Evolutionary conservation across 1,140 invertebrate species (phyloP).

Genomic region (Drosophila pseudoananassae): DNA sequence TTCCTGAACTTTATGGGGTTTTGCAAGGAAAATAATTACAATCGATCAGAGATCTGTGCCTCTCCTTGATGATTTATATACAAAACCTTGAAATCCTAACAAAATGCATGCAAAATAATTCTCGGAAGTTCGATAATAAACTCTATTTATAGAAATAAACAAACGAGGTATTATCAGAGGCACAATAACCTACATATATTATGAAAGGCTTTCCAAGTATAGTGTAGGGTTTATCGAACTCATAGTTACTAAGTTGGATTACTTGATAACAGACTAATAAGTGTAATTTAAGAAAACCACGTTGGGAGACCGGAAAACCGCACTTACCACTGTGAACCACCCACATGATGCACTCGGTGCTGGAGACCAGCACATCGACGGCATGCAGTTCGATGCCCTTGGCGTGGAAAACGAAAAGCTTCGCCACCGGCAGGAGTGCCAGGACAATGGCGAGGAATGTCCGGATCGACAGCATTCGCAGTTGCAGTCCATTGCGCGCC

Average conservation of each 20-base stretch:
- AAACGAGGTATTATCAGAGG: background rate
- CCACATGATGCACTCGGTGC: conserved; percentile 90
- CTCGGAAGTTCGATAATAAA: background rate
- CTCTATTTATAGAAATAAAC: background rate
- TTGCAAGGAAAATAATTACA: too few species aligned
- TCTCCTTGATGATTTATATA: too few species aligned
- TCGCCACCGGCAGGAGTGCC: conserved; percentile 87
- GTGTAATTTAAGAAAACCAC: conserved; percentile 1
- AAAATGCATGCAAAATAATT: background rate
- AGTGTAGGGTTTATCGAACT: background rate
- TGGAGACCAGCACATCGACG: conserved; percentile 89
- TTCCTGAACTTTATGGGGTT: background rate
- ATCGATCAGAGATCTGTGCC: too few species aligned
- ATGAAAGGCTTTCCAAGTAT: background rate
- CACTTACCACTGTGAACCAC: conserved; percentile 88
- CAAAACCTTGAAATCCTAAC: too few species aligned
- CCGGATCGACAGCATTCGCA: conserved; percentile 87
- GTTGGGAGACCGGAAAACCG: conserved; percentile 3
- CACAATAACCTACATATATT: background rate
- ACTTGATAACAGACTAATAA: background rate
- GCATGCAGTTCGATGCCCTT: conserved; percentile 84
- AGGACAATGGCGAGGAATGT: conserved; percentile 87
- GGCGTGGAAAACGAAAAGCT: conserved; percentile 87
- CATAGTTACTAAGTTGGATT: background rate
- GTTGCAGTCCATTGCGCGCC: conserved; percentile 86